Base-by-base conservation (phyloP, 2,113 vertebrate genomes). In the Phaethornis superciliosus region DNA sequence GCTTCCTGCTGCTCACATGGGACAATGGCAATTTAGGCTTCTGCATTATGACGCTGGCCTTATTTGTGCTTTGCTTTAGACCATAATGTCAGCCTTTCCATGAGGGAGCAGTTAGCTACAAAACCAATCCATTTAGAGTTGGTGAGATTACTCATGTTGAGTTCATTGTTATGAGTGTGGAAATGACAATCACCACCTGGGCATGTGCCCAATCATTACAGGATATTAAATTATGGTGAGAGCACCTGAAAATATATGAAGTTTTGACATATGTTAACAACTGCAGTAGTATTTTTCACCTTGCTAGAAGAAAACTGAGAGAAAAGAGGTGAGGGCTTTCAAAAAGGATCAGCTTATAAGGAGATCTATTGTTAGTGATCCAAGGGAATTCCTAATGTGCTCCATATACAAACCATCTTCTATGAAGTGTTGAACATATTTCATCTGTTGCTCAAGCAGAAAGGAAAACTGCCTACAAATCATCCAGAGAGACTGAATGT, bases 181-280 rank as follows among this genome's bases (percentile, higher is more conserved):
- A 96, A 86, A 88, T 92, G 60, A 79, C 72, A 81, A 75, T 60
- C 83, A 87, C 91, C 65, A 93, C 78, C 77, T 95, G 68, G 69
- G 47, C 69, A 89, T 83, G 81, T 88, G 90, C 82, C 91, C 89
- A 76, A 80, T 89, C 49, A 63, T 85, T 85, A 55, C 37, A 49
- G 24, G 71, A 83, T n/a, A 70, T 56, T 55, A 68, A 91, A 88
- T 70, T 81, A 63, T 40, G 84, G 85, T 46, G 21, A 85, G 8
- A 49, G 24, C 51, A 83, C 54, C 62, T 78, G 58, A 75, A 94
- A 93, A 93, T 42, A 42, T 19, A 74, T 22, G 65, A 40, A 46
- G 24, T 78, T 85, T 85, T 89, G 64, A 90, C 58, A 63, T 42
- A 80, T 15, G 32, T 63, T 72, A 87, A 78, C 22, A 81, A 70